phyloP scores from a whole-genome alignment of 2,113 vertebrate genomes.

The Oxyruncus cristatus region DNA sequence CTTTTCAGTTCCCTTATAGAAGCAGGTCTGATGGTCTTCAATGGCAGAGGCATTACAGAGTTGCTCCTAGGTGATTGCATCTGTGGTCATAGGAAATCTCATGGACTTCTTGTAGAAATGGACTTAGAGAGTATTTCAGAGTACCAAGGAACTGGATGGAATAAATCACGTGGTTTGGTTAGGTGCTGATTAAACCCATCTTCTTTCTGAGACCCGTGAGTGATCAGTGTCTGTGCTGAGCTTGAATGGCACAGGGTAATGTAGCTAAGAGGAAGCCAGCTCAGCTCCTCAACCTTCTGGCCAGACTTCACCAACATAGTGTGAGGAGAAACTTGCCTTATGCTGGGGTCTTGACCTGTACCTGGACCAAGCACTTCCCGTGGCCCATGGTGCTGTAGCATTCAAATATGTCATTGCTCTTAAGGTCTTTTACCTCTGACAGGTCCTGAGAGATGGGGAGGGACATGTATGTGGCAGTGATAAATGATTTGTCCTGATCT shows the following conservation, averaged over 20 bases:
- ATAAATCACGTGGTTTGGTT: not conserved
- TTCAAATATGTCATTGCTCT: not conserved
- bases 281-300: not conserved
- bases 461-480: not conserved
- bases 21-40: not conserved
- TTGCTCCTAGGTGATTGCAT: not conserved
- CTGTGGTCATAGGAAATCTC: not conserved
- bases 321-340: not conserved
- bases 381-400: not conserved
- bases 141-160: not conserved
- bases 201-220: not conserved
- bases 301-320: not conserved
- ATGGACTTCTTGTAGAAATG: not conserved
- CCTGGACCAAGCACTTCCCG: not conserved
- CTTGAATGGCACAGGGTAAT: not conserved
- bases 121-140: not conserved
- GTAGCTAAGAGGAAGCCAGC: not conserved
- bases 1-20: not conserved
- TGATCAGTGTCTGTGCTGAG: fast-evolving
- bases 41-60: not conserved
- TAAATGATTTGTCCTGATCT: not conserved
- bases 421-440: not conserved
- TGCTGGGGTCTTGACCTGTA: not conserved
- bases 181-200: not conserved
- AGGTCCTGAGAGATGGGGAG: not conserved